phyloP scores from a whole-genome alignment of 2,888 invertebrate genomes.

The Falcaria lacertinaria region DNA sequence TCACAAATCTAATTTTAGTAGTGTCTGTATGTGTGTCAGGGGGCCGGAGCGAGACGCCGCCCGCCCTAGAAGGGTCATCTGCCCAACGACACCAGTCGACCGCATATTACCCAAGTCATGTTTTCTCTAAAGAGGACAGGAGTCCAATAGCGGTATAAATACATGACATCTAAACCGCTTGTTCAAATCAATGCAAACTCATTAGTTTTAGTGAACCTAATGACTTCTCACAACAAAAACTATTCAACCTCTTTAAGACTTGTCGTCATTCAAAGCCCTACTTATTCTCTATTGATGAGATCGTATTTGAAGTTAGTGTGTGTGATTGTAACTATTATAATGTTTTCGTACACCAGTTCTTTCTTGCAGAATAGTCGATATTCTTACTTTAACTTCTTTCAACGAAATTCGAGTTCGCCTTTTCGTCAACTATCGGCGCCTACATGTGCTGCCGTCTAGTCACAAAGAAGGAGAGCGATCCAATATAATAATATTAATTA shows the following conservation, averaged over 20 bases:
- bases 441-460: no score
- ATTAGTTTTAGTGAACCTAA: not conserved
- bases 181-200: not conserved
- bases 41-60: conserved; percentile 53
- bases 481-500: no score
- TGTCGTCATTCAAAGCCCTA: not conserved
- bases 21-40: conserved; percentile 73
- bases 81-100: conserved; percentile 25
- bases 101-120: not conserved
- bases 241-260: not conserved
- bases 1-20: conserved; percentile 69
- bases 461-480: no score
- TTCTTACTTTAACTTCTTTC: no score
- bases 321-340: no score
- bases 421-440: no score
- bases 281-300: no score
- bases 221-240: not conserved
- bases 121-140: not conserved
- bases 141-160: not conserved
- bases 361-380: no score
- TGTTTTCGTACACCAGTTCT: no score
- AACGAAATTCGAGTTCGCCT: no score
- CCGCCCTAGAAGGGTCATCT: conserved; percentile 72
- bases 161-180: not conserved
- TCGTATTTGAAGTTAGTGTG: no score